Evolutionary conservation across 2,888 invertebrate species (phyloP).

Genomic region (Leptinotarsa juncta): DNA sequence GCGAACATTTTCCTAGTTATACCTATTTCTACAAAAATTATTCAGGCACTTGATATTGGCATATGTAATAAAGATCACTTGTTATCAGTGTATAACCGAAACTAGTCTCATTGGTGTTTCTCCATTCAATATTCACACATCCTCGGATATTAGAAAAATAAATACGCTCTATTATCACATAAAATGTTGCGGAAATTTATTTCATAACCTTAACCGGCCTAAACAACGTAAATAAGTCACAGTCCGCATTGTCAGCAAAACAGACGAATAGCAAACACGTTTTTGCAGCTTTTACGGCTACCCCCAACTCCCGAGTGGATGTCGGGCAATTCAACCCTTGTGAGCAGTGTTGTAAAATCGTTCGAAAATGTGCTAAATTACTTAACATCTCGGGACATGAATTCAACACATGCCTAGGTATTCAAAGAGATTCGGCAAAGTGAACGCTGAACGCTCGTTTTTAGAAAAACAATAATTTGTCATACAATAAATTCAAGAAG

Average conservation of each 20-base stretch:
- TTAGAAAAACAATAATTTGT: too few relatives aligned
- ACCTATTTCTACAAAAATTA: slow-evolving; percentile 10
- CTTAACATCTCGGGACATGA: too few relatives aligned
- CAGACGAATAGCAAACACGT: slow-evolving; percentile 26
- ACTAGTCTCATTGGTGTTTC: neutral
- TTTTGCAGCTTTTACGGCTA: slow-evolving; percentile 31
- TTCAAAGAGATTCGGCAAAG: too few relatives aligned
- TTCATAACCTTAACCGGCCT: neutral
- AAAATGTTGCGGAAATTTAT: neutral
- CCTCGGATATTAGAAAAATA: slow-evolving; percentile 2
- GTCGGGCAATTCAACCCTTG: slow-evolving; percentile 33
- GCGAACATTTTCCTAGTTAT: slow-evolving; percentile 55
- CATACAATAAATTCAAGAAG: too few relatives aligned
- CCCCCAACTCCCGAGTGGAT: slow-evolving; percentile 25
- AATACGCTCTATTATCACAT: slow-evolving; percentile 6
- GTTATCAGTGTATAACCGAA: neutral
- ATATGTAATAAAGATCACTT: slow-evolving; percentile 24
- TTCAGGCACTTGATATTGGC: slow-evolving; percentile 41
- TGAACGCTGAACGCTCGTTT: too few relatives aligned
- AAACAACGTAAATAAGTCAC: neutral
- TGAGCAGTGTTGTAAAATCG: slow-evolving; percentile 25
- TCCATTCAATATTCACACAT: neutral
- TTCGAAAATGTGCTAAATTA: too few relatives aligned
- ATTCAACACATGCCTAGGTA: too few relatives aligned
- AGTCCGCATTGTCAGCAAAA: slow-evolving; percentile 11